phyloP scores from a whole-genome alignment of 2,888 invertebrate species.

The Blastobasis lacticolella region DNA sequence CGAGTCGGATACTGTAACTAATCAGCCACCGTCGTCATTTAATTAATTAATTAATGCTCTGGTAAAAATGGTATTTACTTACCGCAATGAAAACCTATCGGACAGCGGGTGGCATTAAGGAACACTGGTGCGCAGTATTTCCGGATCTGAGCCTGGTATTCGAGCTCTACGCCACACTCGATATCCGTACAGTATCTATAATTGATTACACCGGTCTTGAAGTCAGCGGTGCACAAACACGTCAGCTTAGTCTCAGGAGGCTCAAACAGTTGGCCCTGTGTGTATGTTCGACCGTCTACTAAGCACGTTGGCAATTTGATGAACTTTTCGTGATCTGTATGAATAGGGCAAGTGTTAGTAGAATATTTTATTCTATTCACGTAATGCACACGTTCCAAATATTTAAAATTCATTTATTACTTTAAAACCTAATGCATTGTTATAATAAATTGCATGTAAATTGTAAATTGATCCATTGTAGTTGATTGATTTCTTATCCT shows the following conservation, averaged over 20 bases:
- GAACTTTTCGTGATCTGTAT: conserved; percentile 54
- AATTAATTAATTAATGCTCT: too few species aligned
- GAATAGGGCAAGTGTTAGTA: too few species aligned
- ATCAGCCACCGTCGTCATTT: too few species aligned
- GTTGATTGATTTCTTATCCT: too few species aligned
- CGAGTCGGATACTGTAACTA: too few species aligned
- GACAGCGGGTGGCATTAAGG: conserved; percentile 48
- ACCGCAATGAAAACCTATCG: conserved; percentile 68
- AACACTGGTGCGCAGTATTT: conserved; percentile 68
- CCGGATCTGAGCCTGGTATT: conserved; percentile 49
- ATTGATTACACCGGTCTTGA: conserved; percentile 51
- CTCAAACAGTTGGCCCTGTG: conserved; percentile 61
- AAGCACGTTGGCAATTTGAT: conserved; percentile 56
- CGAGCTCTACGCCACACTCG: conserved; percentile 66
- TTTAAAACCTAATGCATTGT: too few species aligned
- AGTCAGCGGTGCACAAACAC: conserved; percentile 62
- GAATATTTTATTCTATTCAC: too few species aligned
- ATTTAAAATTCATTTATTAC: too few species aligned
- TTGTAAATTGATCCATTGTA: too few species aligned
- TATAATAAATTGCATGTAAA: too few species aligned
- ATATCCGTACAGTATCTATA: conserved; percentile 52
- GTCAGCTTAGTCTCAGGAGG: conserved; percentile 55
- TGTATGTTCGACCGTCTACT: conserved; percentile 58
- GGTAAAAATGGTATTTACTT: conserved; percentile 27
- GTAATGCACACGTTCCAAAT: too few species aligned